Conservation (phyloP, 2,888 invertebrate genomes). For the Aphrophora alni region DNA sequence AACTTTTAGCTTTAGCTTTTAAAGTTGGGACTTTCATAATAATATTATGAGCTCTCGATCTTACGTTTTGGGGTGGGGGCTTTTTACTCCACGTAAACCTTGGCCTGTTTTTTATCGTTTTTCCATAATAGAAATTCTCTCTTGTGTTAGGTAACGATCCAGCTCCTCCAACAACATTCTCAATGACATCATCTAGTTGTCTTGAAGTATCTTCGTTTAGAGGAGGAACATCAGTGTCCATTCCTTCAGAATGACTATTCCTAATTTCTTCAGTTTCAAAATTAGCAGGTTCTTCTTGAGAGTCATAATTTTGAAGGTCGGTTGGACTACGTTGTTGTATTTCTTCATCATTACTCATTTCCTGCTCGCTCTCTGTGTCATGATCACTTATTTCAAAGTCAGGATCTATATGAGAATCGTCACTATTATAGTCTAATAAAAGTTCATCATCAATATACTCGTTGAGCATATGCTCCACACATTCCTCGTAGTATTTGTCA, state of each 20-base stretch:
- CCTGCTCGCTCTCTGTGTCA: slow-evolving; percentile 11
- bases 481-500: too few species aligned
- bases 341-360: not conserved
- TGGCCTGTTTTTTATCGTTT: slow-evolving; percentile 2
- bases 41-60: slow-evolving; percentile 16
- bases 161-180: not conserved
- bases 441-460: not conserved
- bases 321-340: too few species aligned
- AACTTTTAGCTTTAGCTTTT: slow-evolving; percentile 12
- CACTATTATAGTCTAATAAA: not conserved
- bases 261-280: too few species aligned
- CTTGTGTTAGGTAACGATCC: too few species aligned
- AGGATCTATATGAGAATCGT: slow-evolving; percentile 11
- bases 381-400: slow-evolving; percentile 14
- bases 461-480: not conserved
- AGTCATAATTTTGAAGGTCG: too few species aligned
- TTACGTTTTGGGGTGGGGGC: not conserved
- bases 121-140: not conserved
- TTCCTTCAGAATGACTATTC: too few species aligned
- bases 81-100: slow-evolving; percentile 2
- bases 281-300: not conserved
- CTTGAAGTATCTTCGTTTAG: too few species aligned
- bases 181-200: not conserved
- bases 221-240: too few species aligned
- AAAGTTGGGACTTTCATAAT: not conserved